Conservation (phyloP, 2,113 vertebrate species). For the Kryptolebias marmoratus region DNA sequence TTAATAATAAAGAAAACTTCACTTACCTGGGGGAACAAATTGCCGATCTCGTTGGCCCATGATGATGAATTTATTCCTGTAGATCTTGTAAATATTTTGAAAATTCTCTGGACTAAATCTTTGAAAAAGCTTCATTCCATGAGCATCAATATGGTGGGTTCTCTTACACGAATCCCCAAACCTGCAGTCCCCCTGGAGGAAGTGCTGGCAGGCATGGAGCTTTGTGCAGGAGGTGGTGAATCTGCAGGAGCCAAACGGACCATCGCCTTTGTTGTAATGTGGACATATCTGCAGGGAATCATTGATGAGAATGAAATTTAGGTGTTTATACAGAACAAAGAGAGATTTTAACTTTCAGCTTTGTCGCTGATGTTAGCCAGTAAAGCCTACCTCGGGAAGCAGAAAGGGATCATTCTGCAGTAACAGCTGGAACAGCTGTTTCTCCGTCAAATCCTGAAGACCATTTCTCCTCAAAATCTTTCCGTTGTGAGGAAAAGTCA, state of each 20-base stretch:
- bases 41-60: background rate
- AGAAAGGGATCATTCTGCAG: conserved; percentile 80
- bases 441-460: conserved; percentile 58
- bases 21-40: conserved; percentile 22
- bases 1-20: background rate
- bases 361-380: background rate
- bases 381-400: conserved; percentile 77
- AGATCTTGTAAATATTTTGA: conserved; percentile 60
- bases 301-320: background rate
- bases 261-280: conserved; percentile 81
- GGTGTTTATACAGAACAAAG: background rate
- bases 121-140: conserved; percentile 48
- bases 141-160: conserved; percentile 55
- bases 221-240: conserved; percentile 66
- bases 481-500: conserved; percentile 58
- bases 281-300: conserved; percentile 71
- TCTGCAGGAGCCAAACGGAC: conserved; percentile 73
- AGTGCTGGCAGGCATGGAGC: conserved; percentile 80
- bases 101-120: conserved; percentile 66
- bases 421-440: conserved; percentile 78
- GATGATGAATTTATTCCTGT: conserved; percentile 76
- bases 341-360: background rate
- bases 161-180: conserved; percentile 73
- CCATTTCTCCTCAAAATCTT: conserved; percentile 42
- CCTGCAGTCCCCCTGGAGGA: conserved; percentile 73